Evolutionary conservation across 2,888 invertebrate species (phyloP).

Genomic region (Allacma fusca): DNA sequence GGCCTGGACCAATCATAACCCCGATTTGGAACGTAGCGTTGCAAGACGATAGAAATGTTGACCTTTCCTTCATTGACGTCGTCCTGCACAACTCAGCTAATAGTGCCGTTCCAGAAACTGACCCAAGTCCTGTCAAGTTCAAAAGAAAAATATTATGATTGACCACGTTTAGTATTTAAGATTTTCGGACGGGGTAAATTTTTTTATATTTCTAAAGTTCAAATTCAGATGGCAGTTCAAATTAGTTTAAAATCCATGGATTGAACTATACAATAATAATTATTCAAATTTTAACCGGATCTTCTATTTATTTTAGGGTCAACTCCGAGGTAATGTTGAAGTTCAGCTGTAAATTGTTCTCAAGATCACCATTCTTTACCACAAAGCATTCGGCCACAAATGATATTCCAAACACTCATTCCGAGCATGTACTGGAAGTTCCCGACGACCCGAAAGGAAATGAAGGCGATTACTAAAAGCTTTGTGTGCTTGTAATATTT

Average conservation of each 20-base stretch:
- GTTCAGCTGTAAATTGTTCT: too few relatives aligned
- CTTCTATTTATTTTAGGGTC: too few relatives aligned
- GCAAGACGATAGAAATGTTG: neutral
- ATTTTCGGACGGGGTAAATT: too few relatives aligned
- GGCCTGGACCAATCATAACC: neutral
- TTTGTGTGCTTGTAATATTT: neutral
- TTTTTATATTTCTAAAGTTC: too few relatives aligned
- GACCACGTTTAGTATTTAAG: too few relatives aligned
- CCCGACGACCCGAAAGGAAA: neutral
- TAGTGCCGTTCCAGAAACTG: neutral
- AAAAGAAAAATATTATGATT: too few relatives aligned
- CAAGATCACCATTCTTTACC: too few relatives aligned
- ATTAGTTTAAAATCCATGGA: too few relatives aligned
- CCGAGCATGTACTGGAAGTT: constrained; percentile 1
- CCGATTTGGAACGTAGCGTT: neutral
- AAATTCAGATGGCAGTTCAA: too few relatives aligned
- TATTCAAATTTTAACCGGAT: too few relatives aligned
- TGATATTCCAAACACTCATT: neutral
- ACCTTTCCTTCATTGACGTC: neutral
- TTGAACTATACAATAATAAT: too few relatives aligned
- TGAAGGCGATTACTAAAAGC: neutral
- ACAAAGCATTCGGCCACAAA: neutral
- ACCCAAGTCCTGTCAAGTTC: neutral
- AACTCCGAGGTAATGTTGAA: too few relatives aligned
- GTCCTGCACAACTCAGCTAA: neutral